These are phyloP conservation scores for Conchocele bisecta DNA, from an alignment of 2,888 invertebrate species.

Conservation along the genomic window DNA sequence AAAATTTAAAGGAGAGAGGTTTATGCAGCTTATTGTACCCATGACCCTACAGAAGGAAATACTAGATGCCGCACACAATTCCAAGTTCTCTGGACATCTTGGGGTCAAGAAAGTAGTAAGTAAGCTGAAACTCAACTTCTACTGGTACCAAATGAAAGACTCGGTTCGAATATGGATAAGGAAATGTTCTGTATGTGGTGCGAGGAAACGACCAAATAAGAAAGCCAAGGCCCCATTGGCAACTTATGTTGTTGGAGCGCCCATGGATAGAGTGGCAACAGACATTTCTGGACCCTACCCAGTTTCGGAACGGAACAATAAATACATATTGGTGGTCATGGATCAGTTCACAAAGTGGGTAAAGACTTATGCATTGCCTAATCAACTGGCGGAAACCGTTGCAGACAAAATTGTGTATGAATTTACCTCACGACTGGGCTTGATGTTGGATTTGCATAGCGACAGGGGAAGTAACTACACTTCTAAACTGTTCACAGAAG, in stretches of 20 bases:
- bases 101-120: constrained; percentile 11
- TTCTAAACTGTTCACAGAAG: constrained; percentile 2
- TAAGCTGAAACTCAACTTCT: constrained; percentile 8
- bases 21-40: constrained; percentile 6
- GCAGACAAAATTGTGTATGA: not conserved
- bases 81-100: constrained; percentile 11
- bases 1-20: not conserved
- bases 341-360: constrained; percentile 52
- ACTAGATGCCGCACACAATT: not conserved
- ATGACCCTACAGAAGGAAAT: not conserved
- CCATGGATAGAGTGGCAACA: constrained; percentile 55
- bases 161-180: constrained; percentile 8
- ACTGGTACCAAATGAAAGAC: constrained; percentile 13
- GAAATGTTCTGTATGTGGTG: constrained; percentile 19
- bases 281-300: constrained; percentile 52
- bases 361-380: constrained; percentile 31
- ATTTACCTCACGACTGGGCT: not conserved
- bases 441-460: not conserved
- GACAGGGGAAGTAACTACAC: not conserved
- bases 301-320: constrained; percentile 29
- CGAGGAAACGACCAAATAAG: constrained; percentile 10
- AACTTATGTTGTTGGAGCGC: constrained; percentile 12
- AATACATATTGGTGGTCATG: constrained; percentile 40
- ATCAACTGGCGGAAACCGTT: constrained; percentile 41
- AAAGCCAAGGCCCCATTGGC: not conserved